These are phyloP conservation scores for Halcyon smyrnensis DNA, from an alignment of 2,797 vertebrate species.

Conservation along the genomic window DNA sequence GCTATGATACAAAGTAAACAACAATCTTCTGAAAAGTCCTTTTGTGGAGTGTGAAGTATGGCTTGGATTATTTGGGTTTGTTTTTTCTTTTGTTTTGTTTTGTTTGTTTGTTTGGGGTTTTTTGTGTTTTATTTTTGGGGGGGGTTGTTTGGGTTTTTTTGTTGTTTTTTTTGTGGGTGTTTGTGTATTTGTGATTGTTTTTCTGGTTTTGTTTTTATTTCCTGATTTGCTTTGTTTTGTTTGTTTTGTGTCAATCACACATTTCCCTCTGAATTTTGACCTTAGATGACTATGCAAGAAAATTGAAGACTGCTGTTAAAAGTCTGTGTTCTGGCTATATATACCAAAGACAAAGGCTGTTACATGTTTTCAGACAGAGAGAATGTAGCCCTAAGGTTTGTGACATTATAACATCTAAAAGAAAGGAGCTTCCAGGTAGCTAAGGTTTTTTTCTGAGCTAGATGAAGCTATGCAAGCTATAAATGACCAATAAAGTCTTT, in stretches of 20 bases:
- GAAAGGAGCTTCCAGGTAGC: background rate
- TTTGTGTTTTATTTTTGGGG: too few relatives aligned
- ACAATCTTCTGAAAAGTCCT: background rate
- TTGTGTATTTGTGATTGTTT: too few relatives aligned
- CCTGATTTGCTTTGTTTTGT: too few relatives aligned
- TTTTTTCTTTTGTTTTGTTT: too few relatives aligned
- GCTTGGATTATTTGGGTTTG: too few relatives aligned
- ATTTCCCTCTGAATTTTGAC: background rate
- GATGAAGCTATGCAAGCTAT: background rate
- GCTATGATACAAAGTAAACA: background rate
- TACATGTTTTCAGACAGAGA: background rate
- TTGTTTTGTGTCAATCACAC: background rate
- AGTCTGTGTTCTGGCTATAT: background rate
- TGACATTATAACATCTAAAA: background rate
- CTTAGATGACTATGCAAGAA: background rate
- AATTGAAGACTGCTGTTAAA: background rate
- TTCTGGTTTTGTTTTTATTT: background rate
- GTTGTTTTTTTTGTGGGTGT: too few relatives aligned
- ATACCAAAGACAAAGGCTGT: background rate
- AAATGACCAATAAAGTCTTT: background rate
- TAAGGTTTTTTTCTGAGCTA: background rate
- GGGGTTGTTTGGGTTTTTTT: too few relatives aligned
- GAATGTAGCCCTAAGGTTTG: background rate
- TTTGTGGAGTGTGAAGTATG: too few relatives aligned
- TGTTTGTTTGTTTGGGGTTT: too few relatives aligned